Base-by-base conservation (phyloP, 2,797 vertebrate species). In the Sebastes hubbsi region DNA sequence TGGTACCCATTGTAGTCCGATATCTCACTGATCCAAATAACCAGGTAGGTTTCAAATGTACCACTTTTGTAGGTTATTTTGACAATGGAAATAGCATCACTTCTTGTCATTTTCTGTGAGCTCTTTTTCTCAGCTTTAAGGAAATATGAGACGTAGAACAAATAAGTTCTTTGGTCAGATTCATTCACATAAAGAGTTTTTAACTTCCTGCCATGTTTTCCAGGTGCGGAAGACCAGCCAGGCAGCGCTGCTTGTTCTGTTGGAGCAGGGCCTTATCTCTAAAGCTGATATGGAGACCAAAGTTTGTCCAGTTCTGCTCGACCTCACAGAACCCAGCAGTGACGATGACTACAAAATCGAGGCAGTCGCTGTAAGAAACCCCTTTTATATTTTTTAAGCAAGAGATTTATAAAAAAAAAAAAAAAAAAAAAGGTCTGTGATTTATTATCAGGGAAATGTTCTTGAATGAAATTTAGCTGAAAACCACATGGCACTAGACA, bases 201-300 rank as follows among this genome's bases (percentile, higher is more conserved):
- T 4, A 72, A 58, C 24, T 24, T 59, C 4, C 29, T 42, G 14
- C 0, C 52, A 8, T 69, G 1, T 64, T 86, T 62, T 83, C 25
- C 69, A 98, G 98, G 98, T 98, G 80, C 95, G 98, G 86, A 98
- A 99, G 91, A 97, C 97, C 58, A 97, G 97, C 86, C 97, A 97
- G 91, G 98, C 98, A 80, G 97, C 97, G 0, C 91, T 99, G 72
- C 95, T 97, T 14, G 96, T 97, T 71, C 92, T 99, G 56, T 85
- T 98, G 87, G 97, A 98, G 87, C 98, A 97, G 83, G 97, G 96
- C 56, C 96, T 98, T 3, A 94, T 98, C 87, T 95, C 94, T 88
- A 97, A 98, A 93, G 93, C 90, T 6, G 97, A 98, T 80, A 94
- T 96, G 92, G 98, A 98, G 93, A 96, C 95, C 89, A 97, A 96